phyloP scores from a whole-genome alignment of 2,797 vertebrate genomes.

The Sebastes nivosus region DNA sequence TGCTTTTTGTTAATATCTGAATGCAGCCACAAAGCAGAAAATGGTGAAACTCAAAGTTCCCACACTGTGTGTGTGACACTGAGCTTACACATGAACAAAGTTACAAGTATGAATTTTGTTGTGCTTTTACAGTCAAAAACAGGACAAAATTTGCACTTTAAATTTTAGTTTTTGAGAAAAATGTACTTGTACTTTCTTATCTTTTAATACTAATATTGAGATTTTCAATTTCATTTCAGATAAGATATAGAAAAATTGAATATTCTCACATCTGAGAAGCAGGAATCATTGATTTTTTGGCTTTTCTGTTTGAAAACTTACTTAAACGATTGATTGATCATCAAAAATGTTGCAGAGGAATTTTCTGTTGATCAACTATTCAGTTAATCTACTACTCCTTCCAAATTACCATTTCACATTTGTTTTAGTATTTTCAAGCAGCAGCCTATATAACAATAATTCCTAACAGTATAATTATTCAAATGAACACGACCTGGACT shows the following conservation, averaged over 20 bases:
- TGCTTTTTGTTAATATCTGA: neutral
- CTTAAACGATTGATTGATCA: neutral
- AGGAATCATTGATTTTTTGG: neutral
- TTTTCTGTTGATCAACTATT: too few species aligned
- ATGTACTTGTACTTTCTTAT: neutral
- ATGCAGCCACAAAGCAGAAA: neutral
- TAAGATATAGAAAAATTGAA: neutral
- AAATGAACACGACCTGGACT: neutral
- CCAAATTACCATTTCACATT: neutral
- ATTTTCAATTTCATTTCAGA: neutral
- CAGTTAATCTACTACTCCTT: rapidly evolving
- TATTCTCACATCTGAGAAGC: neutral
- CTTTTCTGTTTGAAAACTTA: too few species aligned
- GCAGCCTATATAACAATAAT: neutral
- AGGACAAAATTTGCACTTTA: neutral
- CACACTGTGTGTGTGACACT: neutral
- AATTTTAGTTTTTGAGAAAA: neutral
- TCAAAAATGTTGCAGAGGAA: rapidly evolving
- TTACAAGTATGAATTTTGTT: neutral
- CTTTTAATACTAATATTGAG: neutral
- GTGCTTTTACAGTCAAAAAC: neutral
- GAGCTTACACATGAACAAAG: neutral
- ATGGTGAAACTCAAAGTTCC: neutral
- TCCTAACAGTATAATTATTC: neutral
- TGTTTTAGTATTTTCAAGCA: neutral